These are phyloP conservation scores for Cantharis rustica DNA, from an alignment of 2,888 invertebrate genomes.

Conservation along the genomic window DNA sequence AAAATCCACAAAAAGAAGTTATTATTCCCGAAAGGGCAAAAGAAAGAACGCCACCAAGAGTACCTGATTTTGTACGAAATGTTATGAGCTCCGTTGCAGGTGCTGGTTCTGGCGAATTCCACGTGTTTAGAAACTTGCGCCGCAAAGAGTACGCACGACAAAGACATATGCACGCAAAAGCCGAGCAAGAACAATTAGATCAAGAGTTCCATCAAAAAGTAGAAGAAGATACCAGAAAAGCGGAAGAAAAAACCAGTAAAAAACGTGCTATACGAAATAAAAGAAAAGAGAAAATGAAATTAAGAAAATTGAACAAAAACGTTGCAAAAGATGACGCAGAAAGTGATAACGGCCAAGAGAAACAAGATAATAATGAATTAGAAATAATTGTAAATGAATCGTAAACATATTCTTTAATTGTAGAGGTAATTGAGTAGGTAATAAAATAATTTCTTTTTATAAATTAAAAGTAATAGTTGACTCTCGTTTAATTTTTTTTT, in stretches of 20 bases:
- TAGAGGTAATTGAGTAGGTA: too few relatives aligned
- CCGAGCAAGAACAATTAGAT: conserved; percentile 84
- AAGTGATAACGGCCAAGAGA: not conserved
- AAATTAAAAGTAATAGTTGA: not conserved
- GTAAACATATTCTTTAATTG: not conserved
- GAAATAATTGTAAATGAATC: not conserved
- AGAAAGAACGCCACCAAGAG: conserved; percentile 72
- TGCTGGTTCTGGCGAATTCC: conserved; percentile 98
- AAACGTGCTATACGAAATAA: conserved; percentile 88
- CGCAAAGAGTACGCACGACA: conserved; percentile 96
- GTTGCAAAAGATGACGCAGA: conserved; percentile 42
- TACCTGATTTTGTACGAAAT: conserved; percentile 95
- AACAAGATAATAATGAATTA: not conserved
- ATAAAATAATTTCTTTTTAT: not conserved
- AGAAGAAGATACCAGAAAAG: conserved; percentile 71
- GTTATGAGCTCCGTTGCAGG: conserved; percentile 99
- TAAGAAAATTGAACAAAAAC: conserved; percentile 49
- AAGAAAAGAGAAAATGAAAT: conserved; percentile 65
- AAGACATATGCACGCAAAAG: conserved; percentile 89
- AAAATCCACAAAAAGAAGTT: conserved; percentile 90
- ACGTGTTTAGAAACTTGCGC: conserved; percentile 94
- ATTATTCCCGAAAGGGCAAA: conserved; percentile 83
- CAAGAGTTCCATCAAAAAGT: conserved; percentile 81
- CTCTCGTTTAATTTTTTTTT: not conserved
- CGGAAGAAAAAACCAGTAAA: conserved; percentile 86